phyloP scores from a whole-genome alignment of 2,797 vertebrate species.

The Crocodylus rhombifer region DNA sequence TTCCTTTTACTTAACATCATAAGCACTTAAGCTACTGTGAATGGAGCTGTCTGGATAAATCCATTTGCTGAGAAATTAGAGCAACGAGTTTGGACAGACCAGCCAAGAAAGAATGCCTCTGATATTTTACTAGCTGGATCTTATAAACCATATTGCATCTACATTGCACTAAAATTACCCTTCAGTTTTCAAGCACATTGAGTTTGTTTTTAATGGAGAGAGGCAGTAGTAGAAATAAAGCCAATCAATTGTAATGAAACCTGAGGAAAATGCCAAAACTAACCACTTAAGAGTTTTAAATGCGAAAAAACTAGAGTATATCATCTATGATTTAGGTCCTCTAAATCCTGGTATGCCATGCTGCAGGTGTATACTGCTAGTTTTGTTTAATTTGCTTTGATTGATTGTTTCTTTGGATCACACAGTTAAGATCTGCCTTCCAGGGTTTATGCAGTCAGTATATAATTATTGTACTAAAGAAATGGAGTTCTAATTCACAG shows the following conservation, averaged over 20 bases:
- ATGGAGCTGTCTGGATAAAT: neutral
- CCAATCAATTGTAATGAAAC: neutral
- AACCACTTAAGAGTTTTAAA: constrained; percentile 58
- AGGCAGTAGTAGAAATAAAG: neutral
- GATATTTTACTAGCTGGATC: neutral
- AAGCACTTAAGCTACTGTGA: neutral
- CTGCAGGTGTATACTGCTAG: neutral
- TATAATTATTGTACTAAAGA: constrained; percentile 22
- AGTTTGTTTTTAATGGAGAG: constrained; percentile 1
- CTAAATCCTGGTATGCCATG: constrained; percentile 4
- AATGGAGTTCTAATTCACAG: neutral
- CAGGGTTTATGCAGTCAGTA: constrained; percentile 28
- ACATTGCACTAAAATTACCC: neutral
- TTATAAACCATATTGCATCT: neutral
- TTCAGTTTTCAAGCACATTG: neutral
- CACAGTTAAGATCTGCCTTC: constrained; percentile 42
- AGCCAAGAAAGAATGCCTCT: neutral
- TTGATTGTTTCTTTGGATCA: constrained; percentile 58
- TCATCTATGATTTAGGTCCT: constrained; percentile 37
- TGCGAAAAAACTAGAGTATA: constrained; percentile 10
- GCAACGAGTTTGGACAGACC: neutral
- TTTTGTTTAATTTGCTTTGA: constrained; percentile 58
- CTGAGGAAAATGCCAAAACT: constrained; percentile 44
- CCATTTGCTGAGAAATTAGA: neutral
- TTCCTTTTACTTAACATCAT: neutral